phyloP scores from a whole-genome alignment of 1,140 invertebrate species.

The Drosophila tani region DNA sequence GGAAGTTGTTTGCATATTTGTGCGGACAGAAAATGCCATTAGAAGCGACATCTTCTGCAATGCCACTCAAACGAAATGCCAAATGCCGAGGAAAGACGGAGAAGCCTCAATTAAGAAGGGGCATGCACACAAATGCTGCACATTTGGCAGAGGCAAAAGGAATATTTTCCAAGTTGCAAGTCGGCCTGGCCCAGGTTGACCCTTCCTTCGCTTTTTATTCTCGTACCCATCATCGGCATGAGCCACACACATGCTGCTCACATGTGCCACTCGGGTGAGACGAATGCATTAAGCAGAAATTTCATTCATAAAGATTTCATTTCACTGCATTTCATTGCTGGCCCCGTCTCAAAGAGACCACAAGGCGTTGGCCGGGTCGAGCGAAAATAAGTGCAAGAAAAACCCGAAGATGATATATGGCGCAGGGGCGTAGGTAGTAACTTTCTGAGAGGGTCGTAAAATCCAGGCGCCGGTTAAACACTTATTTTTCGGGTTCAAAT shows the following conservation, averaged over 20 bases:
- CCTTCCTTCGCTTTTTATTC: slow-evolving; percentile 14
- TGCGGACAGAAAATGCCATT: slow-evolving; percentile 55
- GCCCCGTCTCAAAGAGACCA: slow-evolving; percentile 47
- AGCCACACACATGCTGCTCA: slow-evolving; percentile 62
- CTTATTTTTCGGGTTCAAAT: background rate
- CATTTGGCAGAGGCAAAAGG: slow-evolving; percentile 23
- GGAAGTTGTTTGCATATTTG: slow-evolving; percentile 62
- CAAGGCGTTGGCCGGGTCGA: slow-evolving; percentile 51
- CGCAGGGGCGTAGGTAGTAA: slow-evolving; percentile 31
- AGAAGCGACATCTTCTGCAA: slow-evolving; percentile 50
- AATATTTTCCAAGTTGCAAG: slow-evolving; percentile 18
- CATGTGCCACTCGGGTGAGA: slow-evolving; percentile 46
- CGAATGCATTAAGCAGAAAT: slow-evolving; percentile 72
- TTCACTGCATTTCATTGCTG: slow-evolving; percentile 49
- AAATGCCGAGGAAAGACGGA: slow-evolving; percentile 3
- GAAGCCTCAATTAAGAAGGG: slow-evolving; percentile 38
- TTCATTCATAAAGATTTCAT: slow-evolving; percentile 78
- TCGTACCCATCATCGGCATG: slow-evolving; percentile 11
- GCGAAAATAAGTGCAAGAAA: slow-evolving; percentile 25
- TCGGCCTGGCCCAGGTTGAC: slow-evolving; percentile 37
- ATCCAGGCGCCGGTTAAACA: background rate
- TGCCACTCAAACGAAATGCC: slow-evolving; percentile 24
- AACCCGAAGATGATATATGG: slow-evolving; percentile 31
- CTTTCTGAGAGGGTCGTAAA: slow-evolving; percentile 9
- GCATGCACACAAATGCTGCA: slow-evolving; percentile 26